These are phyloP conservation scores for Sorex fumeus DNA, from an alignment of 2,113 vertebrate genomes.

Conservation along the genomic window DNA sequence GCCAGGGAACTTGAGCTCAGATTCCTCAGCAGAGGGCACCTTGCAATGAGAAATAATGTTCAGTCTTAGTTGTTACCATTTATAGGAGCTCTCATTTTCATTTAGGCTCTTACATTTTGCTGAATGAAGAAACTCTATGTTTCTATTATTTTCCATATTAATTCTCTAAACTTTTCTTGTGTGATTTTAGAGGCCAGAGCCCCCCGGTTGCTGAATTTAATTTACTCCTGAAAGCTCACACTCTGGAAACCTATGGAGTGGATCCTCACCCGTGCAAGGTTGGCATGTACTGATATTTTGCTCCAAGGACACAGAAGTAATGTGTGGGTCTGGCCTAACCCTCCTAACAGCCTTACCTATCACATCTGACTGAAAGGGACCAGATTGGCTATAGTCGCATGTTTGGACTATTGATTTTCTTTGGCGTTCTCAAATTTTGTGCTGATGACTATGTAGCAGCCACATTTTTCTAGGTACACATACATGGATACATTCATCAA, in stretches of 20 bases:
- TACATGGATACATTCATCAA: neutral
- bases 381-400: neutral
- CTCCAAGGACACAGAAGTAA: neutral
- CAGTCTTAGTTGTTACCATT: conserved; percentile 43
- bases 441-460: neutral
- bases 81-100: neutral
- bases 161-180: conserved; percentile 61
- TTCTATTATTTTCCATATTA: conserved; percentile 56
- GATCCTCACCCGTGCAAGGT: conserved; percentile 98
- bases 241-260: conserved; percentile 97
- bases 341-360: neutral
- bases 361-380: neutral
- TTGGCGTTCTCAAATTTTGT: neutral
- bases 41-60: conserved; percentile 38
- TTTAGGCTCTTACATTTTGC: neutral
- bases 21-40: conserved; percentile 45
- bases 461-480: neutral
- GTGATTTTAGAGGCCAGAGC: conserved; percentile 92
- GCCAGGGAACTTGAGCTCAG: neutral
- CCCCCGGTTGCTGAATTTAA: conserved; percentile 95
- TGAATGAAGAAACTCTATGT: neutral
- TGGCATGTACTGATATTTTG: neutral
- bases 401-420: neutral
- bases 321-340: neutral
- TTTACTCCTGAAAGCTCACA: conserved; percentile 96